phyloP scores from a whole-genome alignment of 2,113 vertebrate genomes.

The Saguinus imperator region DNA sequence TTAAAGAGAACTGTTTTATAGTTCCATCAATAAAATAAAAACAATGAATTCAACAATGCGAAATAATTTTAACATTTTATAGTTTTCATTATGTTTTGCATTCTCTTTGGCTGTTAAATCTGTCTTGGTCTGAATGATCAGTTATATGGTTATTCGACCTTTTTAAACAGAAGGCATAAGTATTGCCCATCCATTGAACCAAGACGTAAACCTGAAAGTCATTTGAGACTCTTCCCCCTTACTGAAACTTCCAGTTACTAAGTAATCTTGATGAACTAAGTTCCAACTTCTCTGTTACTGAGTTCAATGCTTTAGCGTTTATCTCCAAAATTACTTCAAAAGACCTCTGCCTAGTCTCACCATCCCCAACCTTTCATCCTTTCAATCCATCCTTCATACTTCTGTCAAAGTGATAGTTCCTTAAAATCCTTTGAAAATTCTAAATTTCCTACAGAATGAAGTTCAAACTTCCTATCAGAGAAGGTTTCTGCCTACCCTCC shows the following conservation, averaged over 20 bases:
- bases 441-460: neutral
- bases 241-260: neutral
- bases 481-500: neutral
- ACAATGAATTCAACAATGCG: neutral
- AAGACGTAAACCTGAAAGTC: neutral
- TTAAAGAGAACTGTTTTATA: neutral
- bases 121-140: neutral
- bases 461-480: neutral
- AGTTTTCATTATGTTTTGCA: neutral
- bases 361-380: neutral
- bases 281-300: neutral
- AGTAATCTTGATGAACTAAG: neutral
- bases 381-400: neutral
- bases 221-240: neutral
- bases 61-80: neutral
- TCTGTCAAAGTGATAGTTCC: neutral
- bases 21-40: neutral
- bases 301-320: slow-evolving; percentile 6
- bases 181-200: neutral
- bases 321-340: slow-evolving; percentile 24
- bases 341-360: neutral
- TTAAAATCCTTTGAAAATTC: slow-evolving; percentile 13
- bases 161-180: neutral
- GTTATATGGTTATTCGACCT: neutral
- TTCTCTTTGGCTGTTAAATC: neutral